Conservation (phyloP, 2,797 vertebrate genomes). For the Onychomys leucogaster region DNA sequence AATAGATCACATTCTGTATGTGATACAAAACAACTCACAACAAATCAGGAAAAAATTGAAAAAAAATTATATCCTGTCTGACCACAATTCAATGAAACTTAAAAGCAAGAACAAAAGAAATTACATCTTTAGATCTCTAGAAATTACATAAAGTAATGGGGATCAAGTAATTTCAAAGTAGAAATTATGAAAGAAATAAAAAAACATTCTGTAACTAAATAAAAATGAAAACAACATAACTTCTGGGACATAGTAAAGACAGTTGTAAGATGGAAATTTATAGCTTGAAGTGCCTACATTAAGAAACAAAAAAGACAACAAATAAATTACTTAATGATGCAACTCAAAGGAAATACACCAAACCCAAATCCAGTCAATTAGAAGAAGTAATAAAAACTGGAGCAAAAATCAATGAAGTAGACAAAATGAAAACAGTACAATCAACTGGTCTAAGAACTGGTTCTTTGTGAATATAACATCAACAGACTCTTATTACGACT, state of each 20-base stretch:
- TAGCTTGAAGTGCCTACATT: background rate
- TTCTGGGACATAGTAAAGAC: background rate
- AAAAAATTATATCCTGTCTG: no score
- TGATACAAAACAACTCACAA: no score
- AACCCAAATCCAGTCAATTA: background rate
- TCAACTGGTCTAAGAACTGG: background rate
- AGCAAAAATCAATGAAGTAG: background rate
- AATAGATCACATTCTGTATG: no score
- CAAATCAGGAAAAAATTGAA: no score
- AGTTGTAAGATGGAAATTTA: background rate
- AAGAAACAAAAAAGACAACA: background rate
- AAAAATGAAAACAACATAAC: background rate
- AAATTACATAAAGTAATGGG: background rate
- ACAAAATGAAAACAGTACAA: background rate
- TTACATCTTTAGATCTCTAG: background rate
- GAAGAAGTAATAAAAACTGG: background rate
- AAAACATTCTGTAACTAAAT: background rate
- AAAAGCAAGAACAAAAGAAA: background rate
- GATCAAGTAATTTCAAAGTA: background rate
- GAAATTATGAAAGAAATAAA: background rate
- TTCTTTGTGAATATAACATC: background rate
- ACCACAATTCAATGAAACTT: no score
- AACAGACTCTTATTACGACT: background rate
- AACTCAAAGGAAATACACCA: background rate
- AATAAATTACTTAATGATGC: background rate